Base-by-base conservation (phyloP, 2,888 invertebrate species). In the Allolobophora icterica region DNA sequence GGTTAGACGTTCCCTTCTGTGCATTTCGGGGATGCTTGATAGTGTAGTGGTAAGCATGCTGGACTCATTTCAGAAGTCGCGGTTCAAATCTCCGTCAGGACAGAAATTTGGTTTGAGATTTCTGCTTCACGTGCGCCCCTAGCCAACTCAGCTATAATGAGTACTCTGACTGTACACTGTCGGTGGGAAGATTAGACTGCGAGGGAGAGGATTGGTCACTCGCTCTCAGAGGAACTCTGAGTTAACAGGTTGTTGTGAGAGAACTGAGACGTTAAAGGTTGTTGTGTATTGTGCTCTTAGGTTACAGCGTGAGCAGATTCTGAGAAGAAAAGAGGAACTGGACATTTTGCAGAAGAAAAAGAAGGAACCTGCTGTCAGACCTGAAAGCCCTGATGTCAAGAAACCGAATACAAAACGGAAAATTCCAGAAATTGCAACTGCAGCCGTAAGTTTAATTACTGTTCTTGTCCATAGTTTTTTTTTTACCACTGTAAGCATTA, bases 291-390 rank as follows among this genome's bases (percentile, higher is more conserved):
- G 33, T 33, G 87, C 35, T 35, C 8, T 87, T 35, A 87, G 87
- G 87, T 35, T 87, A 35, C 87, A 87, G 87, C 87, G 35, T 34
- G 87, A 87, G 87, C 34, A 87, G 35, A 87, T 87, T 87, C 13
- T 87, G 21, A 34, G 87, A 24, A 87, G 87, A 38, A 87, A 87
- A 87, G 87, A 87, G 38, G 87, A 87, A 24, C 34, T 87, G 33
- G 87, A 87, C 35, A 35, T 87, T 38, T 38, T 87, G 87, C 87
- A 87, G 87, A 87, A 34, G 87, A 87, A 87, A 33, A 87, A 87
- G 38, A 87, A 87, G 87, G 87, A 87, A 6, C 87, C 87, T 34
- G 71, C n/a, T 13, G 34, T 35, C 1, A 34, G 87, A 34, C 87
- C 87, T 38, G 87, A 87, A 38, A 87, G 87, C n/a, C 87, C 87